These are phyloP conservation scores for Eptatretus burgeri DNA, from an alignment of 2,113 vertebrate genomes.

Conservation along the genomic window DNA sequence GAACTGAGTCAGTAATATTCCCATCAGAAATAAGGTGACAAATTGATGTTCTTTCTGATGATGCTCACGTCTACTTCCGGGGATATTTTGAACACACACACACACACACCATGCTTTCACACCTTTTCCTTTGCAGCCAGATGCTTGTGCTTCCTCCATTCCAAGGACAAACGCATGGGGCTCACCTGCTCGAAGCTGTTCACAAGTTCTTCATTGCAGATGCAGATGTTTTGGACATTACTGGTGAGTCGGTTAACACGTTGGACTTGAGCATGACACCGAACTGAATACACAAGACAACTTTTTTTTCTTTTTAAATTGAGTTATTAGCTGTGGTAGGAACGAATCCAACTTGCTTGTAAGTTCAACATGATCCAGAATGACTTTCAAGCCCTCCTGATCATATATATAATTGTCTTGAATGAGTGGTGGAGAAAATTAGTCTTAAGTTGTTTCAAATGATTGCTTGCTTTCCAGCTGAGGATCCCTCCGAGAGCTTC, in stretches of 20 bases:
- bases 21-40: conserved; percentile 19
- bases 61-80: no score
- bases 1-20: background rate
- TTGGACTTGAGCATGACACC: no score
- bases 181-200: conserved; percentile 78
- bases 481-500: conserved; percentile 6
- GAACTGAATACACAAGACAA: no score
- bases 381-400: no score
- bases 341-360: no score
- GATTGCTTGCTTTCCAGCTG: background rate
- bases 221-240: conserved; percentile 76
- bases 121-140: conserved; percentile 27
- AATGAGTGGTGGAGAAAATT: no score
- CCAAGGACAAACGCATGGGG: conserved; percentile 91
- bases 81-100: conserved; percentile 20
- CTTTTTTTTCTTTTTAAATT: no score
- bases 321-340: no score
- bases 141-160: conserved; percentile 92
- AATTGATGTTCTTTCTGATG: conserved; percentile 29
- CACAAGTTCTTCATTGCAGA: conserved; percentile 63
- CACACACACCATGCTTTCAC: background rate
- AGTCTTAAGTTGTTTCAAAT: no score
- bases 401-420: no score
- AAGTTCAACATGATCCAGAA: no score
- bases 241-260: conserved; percentile 24